Conservation (phyloP, 2,113 vertebrate genomes). For the Nymphicus hollandicus region DNA sequence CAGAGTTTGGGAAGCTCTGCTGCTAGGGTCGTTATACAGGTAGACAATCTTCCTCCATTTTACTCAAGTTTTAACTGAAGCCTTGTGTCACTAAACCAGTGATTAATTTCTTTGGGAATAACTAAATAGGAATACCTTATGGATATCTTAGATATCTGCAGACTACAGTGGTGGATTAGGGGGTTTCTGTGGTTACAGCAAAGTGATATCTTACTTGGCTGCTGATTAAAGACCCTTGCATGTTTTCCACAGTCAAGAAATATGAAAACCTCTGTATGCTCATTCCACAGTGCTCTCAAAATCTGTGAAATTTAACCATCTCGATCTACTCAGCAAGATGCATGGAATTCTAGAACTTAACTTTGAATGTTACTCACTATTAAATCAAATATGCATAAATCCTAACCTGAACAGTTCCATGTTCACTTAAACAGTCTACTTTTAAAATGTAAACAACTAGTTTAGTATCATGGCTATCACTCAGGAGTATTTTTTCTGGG, state of each 20-base stretch:
- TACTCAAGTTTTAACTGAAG: background rate
- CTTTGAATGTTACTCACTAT: background rate
- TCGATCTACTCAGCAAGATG: background rate
- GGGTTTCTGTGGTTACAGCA: background rate
- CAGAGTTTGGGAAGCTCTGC: conserved; percentile 61
- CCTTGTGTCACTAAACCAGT: background rate
- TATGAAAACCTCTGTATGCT: background rate
- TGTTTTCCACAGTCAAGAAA: background rate
- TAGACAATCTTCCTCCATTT: background rate
- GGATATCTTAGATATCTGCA: background rate
- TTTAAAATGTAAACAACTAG: background rate
- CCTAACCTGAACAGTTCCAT: background rate
- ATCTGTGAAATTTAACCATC: background rate
- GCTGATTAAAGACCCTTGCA: background rate
- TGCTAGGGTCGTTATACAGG: conserved; percentile 51
- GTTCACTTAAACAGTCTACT: background rate
- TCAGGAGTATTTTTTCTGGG: background rate
- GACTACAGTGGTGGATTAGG: background rate
- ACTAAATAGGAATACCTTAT: background rate
- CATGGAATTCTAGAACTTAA: background rate
- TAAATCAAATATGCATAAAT: background rate
- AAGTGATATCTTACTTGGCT: background rate
- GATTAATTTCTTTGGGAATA: background rate
- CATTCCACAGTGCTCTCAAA: background rate
- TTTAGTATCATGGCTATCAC: background rate